Base-by-base conservation (phyloP, 2,888 invertebrate genomes). In the Protonemura montana region DNA sequence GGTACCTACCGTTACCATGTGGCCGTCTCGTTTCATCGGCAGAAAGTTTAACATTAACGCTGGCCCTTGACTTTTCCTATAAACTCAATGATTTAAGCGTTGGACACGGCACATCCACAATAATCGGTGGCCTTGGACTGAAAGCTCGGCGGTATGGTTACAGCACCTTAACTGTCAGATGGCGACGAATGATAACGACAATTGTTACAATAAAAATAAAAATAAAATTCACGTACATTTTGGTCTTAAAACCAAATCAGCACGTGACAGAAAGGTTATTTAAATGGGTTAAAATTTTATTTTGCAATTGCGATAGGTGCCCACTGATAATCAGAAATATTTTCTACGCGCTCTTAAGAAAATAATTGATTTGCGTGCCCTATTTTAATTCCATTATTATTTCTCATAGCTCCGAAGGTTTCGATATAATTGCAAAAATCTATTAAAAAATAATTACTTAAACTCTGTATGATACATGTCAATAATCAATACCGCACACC, bases 381-480 rank as follows among this genome's bases (percentile, higher is more conserved):
- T 21, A 59, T 59, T 59, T 59, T 59, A 59, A 10, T 21, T 10
- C 59, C 59, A 59, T 59, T 21, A 59, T 59, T 59, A 35, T 59
- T 21, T 59, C 59, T 21, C 21, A 59, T 59, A 7, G 16, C 59
- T 59, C 21, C 59, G 59, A 59, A 59, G 59, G 59, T 59, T 59
- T 59, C 59, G 59, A 59, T 59, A 59, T 59, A 59, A 59, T 59
- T 59, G 59, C 59, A 59, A 59, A 59, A 59, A 59, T 59, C 59
- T 59, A 59, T 59, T 59, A 59, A 59, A 59, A 59, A 3, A 59
- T 59, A 59, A 59, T 59, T 59, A 21, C 6, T 59, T 59, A 21
- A 59, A 59, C 59, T 59, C 59, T 59, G 59, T 59, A 59, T 59
- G 59, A 59, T 59, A 59, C 59, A 59, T 21, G 59, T 59, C 59